Percentiles rank a stretch among this genome's conserved stretches.
These are phyloP conservation scores for Caerostris extrusa DNA, from an alignment of 1,140 invertebrate genomes.

Conservation along the genomic window DNA sequence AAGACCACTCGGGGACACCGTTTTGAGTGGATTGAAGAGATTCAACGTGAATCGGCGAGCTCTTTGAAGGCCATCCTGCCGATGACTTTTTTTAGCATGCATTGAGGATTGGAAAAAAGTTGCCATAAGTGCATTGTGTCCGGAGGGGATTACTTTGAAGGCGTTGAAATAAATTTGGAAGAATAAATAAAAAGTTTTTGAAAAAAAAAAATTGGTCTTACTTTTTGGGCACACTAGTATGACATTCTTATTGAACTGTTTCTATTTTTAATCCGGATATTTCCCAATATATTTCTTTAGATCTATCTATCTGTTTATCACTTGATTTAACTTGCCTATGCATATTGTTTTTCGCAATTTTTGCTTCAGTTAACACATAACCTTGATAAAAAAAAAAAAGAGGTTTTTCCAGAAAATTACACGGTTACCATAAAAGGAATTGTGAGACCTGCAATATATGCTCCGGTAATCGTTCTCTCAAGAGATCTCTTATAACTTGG, in stretches of 20 bases:
- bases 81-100: too few relatives aligned
- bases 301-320: background rate
- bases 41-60: too few relatives aligned
- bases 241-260: background rate
- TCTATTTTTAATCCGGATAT: background rate
- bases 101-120: too few relatives aligned
- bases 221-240: background rate
- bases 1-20: too few relatives aligned
- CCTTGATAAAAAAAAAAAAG: background rate
- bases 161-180: too few relatives aligned
- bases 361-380: background rate
- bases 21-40: too few relatives aligned
- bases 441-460: background rate
- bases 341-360: background rate
- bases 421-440: background rate
- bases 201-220: too few relatives aligned
- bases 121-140: too few relatives aligned
- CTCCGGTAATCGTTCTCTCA: background rate
- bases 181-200: too few relatives aligned
- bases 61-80: too few relatives aligned
- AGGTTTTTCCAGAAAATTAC: background rate
- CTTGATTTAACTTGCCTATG: too few relatives aligned
- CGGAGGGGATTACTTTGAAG: too few relatives aligned
- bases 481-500: slow-evolving; percentile 1
- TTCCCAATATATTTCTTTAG: background rate